Percentiles rank a stretch among this genome's conserved stretches.
These are phyloP conservation scores for Antheraea pernyi DNA, from an alignment of 1,140 invertebrate species.

Conservation along the genomic window DNA sequence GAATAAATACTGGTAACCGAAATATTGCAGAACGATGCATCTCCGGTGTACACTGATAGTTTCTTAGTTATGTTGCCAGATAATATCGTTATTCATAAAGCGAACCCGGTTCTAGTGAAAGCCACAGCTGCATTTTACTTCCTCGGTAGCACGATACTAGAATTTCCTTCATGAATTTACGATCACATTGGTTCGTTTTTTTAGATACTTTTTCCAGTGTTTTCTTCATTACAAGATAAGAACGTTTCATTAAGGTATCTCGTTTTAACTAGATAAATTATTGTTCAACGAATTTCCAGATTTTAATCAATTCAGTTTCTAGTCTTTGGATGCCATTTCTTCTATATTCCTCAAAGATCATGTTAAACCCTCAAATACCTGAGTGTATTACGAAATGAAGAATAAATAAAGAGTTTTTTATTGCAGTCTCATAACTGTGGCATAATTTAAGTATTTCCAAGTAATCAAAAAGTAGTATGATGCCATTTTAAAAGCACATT, in stretches of 20 bases:
- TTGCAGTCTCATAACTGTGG: too few relatives aligned
- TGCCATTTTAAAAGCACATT: background rate
- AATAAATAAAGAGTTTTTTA: too few relatives aligned
- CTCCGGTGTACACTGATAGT: background rate
- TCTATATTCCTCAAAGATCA: too few relatives aligned
- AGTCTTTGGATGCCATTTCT: too few relatives aligned
- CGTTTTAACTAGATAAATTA: too few relatives aligned
- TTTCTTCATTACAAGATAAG: background rate
- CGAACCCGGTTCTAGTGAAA: background rate
- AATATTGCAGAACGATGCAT: background rate
- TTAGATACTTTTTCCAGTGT: background rate
- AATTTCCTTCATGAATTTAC: background rate
- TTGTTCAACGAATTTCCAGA: too few relatives aligned
- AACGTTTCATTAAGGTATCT: too few relatives aligned
- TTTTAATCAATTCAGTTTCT: too few relatives aligned
- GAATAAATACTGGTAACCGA: background rate
- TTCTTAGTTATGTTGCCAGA: background rate
- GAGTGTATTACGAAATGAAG: too few relatives aligned
- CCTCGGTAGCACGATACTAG: background rate
- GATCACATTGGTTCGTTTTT: background rate
- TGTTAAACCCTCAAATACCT: too few relatives aligned
- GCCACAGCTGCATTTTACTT: background rate
- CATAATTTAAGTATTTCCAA: background rate
- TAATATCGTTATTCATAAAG: conserved; percentile 3
- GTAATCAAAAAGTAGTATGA: background rate